Conservation (phyloP, 2,797 vertebrate species). For the Phaenicophaeus curvirostris region DNA sequence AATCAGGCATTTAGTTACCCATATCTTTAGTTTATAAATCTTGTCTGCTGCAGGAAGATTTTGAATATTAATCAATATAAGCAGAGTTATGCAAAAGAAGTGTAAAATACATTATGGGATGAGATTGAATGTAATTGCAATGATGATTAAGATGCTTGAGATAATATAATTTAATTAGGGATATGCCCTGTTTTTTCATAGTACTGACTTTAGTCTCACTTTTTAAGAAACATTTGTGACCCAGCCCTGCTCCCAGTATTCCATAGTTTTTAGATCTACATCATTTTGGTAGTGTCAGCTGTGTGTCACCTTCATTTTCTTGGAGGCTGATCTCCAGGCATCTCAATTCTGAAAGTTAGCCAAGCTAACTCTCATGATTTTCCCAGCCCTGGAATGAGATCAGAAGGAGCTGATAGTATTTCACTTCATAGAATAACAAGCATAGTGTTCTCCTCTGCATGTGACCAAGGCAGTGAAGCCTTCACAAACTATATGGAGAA, state of each 20-base stretch:
- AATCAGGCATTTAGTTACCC: not conserved
- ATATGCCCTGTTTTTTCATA: not conserved
- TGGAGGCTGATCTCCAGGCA: not conserved
- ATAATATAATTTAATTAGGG: not conserved
- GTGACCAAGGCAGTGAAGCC: not conserved
- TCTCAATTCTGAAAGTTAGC: not conserved
- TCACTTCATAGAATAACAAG: not conserved
- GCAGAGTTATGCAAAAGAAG: not conserved
- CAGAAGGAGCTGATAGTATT: not conserved
- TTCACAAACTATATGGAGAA: fast-evolving
- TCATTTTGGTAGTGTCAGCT: not conserved
- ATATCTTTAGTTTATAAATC: not conserved
- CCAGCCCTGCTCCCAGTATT: fast-evolving
- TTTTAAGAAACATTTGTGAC: not conserved
- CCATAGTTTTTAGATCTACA: not conserved
- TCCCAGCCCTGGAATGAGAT: not conserved
- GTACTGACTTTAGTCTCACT: not conserved
- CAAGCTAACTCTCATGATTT: not conserved
- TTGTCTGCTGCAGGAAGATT: not conserved
- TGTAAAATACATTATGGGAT: not conserved
- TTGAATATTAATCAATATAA: not conserved
- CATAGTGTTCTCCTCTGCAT: fast-evolving
- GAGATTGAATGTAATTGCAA: not conserved
- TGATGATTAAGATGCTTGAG: not conserved
- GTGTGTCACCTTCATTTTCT: not conserved